These are phyloP conservation scores for Crambe crambe DNA, from an alignment of 37 sponge, comb jelly and placozoan species.

Conservation along the genomic window DNA sequence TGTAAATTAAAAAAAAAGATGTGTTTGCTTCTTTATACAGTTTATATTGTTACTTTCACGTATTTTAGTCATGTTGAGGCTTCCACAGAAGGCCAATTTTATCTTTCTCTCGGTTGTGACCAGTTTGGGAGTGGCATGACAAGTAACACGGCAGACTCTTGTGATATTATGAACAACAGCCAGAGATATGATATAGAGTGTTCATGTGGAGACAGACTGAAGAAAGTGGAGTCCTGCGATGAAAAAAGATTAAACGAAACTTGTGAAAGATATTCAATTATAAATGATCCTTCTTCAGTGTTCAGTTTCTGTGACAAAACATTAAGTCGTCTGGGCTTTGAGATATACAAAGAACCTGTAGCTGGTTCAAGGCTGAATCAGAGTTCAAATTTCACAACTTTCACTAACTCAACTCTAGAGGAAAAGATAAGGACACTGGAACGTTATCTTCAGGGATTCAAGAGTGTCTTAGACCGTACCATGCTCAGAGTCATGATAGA, in stretches of 20 bases:
- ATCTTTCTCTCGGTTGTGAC: background rate
- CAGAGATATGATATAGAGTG: background rate
- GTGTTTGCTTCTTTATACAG: background rate
- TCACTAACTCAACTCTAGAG: background rate
- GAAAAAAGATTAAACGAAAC: background rate
- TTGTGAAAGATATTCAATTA: background rate
- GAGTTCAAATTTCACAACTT: background rate
- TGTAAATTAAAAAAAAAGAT: too few species aligned
- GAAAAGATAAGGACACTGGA: background rate
- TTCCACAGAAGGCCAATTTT: background rate
- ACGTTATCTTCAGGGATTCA: background rate
- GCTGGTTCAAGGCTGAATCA: background rate
- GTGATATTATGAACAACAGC: background rate
- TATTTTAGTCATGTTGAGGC: background rate
- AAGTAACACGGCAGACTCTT: too few species aligned
- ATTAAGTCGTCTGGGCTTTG: conserved; percentile 4
- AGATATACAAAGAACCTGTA: background rate
- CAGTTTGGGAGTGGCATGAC: too few species aligned
- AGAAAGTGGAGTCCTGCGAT: background rate
- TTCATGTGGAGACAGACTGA: conserved; percentile 19
- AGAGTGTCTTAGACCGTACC: conserved; percentile 27
- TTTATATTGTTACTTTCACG: background rate
- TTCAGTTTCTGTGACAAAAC: conserved; percentile 14
- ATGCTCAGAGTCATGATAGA: conserved; percentile 20
- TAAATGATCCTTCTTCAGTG: background rate